phyloP scores from a whole-genome alignment of 2,888 invertebrate species.

The Nesidiocoris tenuis region DNA sequence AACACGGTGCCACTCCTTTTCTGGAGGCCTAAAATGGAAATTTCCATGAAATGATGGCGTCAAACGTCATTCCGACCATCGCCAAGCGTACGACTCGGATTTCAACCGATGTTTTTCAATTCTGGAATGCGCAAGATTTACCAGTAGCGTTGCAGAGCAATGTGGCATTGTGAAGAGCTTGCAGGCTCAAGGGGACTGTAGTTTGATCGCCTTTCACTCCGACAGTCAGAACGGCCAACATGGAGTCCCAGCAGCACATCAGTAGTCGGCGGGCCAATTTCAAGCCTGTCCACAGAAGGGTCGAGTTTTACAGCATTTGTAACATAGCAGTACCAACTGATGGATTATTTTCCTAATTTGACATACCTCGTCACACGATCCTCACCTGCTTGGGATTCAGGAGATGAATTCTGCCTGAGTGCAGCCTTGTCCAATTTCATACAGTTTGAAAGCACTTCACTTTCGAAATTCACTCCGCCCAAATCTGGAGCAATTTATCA shows the following conservation, averaged over 20 bases:
- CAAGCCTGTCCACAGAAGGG: slow-evolving; percentile 52
- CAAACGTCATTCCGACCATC: too few species aligned
- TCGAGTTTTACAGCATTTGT: too few species aligned
- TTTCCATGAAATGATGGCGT: too few species aligned
- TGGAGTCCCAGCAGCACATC: slow-evolving; percentile 89
- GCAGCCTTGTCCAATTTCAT: slow-evolving; percentile 78
- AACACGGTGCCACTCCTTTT: slow-evolving; percentile 88
- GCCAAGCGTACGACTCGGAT: too few species aligned
- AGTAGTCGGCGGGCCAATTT: slow-evolving; percentile 64
- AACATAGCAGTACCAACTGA: too few species aligned
- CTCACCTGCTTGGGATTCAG: slow-evolving; percentile 73
- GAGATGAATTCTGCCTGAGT: slow-evolving; percentile 66
- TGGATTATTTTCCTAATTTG: too few species aligned
- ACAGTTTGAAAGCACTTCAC: slow-evolving; percentile 79
- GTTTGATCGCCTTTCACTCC: slow-evolving; percentile 46
- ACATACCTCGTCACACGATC: too few species aligned
- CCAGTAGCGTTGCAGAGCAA: slow-evolving; percentile 83
- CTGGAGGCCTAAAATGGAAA: slow-evolving; percentile 66
- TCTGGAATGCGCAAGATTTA: slow-evolving; percentile 51
- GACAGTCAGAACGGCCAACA: slow-evolving; percentile 72
- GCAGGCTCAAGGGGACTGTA: slow-evolving; percentile 62
- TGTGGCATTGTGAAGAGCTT: slow-evolving; percentile 89
- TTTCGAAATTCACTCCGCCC: slow-evolving; percentile 64
- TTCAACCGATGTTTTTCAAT: neutral
- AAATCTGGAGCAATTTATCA: slow-evolving; percentile 66